These are phyloP conservation scores for Falco punctatus DNA, from an alignment of 2,113 vertebrate species.

Conservation along the genomic window DNA sequence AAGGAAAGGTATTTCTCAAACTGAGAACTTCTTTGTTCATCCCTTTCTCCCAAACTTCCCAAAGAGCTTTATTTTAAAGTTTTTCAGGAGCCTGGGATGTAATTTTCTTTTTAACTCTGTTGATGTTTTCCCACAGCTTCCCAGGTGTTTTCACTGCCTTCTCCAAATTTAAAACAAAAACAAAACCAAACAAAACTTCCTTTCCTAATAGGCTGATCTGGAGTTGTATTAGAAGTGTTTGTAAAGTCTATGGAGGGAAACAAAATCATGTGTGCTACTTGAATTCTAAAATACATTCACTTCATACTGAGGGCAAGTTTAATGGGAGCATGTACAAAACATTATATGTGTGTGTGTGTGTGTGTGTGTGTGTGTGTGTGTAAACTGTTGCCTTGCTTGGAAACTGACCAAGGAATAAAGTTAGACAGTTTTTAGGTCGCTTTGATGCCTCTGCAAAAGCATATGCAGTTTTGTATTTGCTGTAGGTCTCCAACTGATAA, in stretches of 20 bases:
- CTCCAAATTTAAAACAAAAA: background rate
- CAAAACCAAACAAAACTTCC: background rate
- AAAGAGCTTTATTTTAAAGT: background rate
- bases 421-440: background rate
- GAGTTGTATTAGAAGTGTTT: background rate
- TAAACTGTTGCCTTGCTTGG: background rate
- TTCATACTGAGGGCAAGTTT: background rate
- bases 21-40: background rate
- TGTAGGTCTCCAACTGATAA: background rate
- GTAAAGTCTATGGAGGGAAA: background rate
- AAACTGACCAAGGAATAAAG: background rate
- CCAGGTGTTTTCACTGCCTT: background rate
- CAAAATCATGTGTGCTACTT: background rate
- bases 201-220: background rate
- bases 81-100: background rate
- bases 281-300: background rate
- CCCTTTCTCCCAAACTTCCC: background rate
- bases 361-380: background rate
- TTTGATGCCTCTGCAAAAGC: background rate
- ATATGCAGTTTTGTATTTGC: background rate
- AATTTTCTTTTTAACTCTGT: slow-evolving; percentile 1
- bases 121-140: background rate
- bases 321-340: background rate
- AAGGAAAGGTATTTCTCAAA: background rate
- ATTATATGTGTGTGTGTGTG: background rate